A percentile compares a stretch with the other conserved stretches of the same genome.
These are phyloP conservation scores for Meliscaeva auricollis DNA, from an alignment of 2,888 invertebrate species.

Conservation along the genomic window DNA sequence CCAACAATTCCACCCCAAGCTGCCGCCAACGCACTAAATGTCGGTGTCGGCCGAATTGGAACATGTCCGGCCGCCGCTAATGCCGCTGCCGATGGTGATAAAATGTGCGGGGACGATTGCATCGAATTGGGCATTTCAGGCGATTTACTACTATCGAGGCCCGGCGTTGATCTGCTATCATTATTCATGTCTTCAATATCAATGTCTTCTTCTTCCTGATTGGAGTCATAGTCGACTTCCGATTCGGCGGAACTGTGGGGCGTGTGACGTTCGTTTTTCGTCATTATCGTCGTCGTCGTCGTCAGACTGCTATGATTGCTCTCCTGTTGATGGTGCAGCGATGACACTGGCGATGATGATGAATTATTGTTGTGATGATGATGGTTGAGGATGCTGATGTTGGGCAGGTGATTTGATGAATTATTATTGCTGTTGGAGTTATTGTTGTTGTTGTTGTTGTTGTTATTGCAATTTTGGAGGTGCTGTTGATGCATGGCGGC, in stretches of 20 bases:
- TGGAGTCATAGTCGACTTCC: slow-evolving; percentile 83
- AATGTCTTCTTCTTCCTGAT: slow-evolving; percentile 86
- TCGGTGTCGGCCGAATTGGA: slow-evolving; percentile 90
- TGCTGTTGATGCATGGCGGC: slow-evolving; percentile 72
- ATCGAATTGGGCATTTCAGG: slow-evolving; percentile 80
- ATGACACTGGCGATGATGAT: slow-evolving; percentile 68
- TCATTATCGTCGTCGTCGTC: slow-evolving; percentile 71
- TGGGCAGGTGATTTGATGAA: slow-evolving; percentile 84
- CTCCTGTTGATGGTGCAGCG: slow-evolving; percentile 77
- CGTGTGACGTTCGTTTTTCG: slow-evolving; percentile 83
- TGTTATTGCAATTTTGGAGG: slow-evolving; percentile 77
- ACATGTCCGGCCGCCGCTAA: slow-evolving; percentile 84
- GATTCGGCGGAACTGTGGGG: slow-evolving; percentile 84
- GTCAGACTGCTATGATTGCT: slow-evolving; percentile 77
- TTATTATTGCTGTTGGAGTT: too few species aligned
- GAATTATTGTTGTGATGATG: slow-evolving; percentile 66
- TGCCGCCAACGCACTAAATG: slow-evolving; percentile 89
- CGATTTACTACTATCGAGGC: slow-evolving; percentile 82
- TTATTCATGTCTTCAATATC: slow-evolving; percentile 92
- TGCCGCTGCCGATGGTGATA: slow-evolving; percentile 82
- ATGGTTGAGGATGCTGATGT: slow-evolving; percentile 73
- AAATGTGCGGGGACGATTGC: slow-evolving; percentile 80
- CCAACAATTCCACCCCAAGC: slow-evolving; percentile 87
- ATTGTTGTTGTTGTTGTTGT: slow-evolving; percentile 77
- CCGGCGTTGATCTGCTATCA: slow-evolving; percentile 84